Conservation (phyloP, 2,113 vertebrate species). For the Chaetops frenatus region DNA sequence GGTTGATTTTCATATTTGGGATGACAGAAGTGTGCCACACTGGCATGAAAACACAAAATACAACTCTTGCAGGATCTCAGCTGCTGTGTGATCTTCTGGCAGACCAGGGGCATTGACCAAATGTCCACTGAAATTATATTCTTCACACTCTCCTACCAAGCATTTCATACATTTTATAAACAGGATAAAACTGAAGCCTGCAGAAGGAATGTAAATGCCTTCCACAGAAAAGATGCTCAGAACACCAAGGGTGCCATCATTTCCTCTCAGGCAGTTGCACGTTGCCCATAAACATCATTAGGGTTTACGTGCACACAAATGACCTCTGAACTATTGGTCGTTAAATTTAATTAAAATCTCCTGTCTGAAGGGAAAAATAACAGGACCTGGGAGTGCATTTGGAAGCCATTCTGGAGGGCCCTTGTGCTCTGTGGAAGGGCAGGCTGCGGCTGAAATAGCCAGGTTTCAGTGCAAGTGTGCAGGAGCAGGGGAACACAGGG, state of each 20-base stretch:
- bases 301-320: neutral
- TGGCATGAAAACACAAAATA: neutral
- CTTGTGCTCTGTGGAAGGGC: neutral
- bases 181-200: neutral
- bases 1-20: neutral
- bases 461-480: accelerated
- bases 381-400: neutral
- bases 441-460: neutral
- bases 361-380: neutral
- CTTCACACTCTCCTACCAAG: neutral
- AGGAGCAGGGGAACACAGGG: neutral
- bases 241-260: neutral
- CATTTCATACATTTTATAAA: neutral
- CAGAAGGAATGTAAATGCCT: neutral
- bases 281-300: neutral
- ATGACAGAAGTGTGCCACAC: neutral
- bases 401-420: neutral
- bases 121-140: neutral
- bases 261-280: neutral
- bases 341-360: neutral
- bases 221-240: neutral
- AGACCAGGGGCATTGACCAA: neutral
- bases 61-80: neutral
- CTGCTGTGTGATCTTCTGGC: neutral
- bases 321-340: neutral